Evolutionary conservation across 2,888 invertebrate genomes (phyloP).

Genomic region (Charanyca ferruginea): DNA sequence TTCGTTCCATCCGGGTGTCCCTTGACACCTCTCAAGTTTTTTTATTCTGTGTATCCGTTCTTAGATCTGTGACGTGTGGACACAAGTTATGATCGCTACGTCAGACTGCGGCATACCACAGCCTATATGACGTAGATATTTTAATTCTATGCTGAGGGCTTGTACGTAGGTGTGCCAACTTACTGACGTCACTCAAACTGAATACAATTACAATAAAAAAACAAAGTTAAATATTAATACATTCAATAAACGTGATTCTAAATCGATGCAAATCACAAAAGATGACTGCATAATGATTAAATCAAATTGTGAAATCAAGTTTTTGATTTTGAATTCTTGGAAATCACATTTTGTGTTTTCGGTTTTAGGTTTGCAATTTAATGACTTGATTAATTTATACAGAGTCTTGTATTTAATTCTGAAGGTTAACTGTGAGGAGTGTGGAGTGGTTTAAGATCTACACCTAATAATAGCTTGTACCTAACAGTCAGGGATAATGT

Average conservation of each 20-base stretch:
- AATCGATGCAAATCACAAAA: slow-evolving; percentile 23
- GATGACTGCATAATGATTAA: slow-evolving; percentile 5
- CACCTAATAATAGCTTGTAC: too few relatives aligned
- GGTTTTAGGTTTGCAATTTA: slow-evolving; percentile 6
- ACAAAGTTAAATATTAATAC: background rate
- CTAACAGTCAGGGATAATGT: too few relatives aligned
- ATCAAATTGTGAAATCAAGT: slow-evolving; percentile 17
- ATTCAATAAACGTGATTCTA: slow-evolving; percentile 12
- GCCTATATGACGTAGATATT: slow-evolving; percentile 30
- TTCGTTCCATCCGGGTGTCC: too few relatives aligned
- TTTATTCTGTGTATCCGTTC: slow-evolving; percentile 20
- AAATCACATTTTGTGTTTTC: slow-evolving; percentile 11
- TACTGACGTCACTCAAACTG: slow-evolving; percentile 38
- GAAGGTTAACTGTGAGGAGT: too few relatives aligned
- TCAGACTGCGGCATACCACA: slow-evolving; percentile 23
- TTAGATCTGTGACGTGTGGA: slow-evolving; percentile 29
- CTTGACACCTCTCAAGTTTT: too few relatives aligned
- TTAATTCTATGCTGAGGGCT: slow-evolving; percentile 17
- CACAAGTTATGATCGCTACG: slow-evolving; percentile 15
- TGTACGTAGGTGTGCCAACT: slow-evolving; percentile 4
- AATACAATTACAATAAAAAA: background rate
- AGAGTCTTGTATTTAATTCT: background rate
- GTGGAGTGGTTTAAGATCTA: too few relatives aligned
- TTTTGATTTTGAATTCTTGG: slow-evolving; percentile 20
- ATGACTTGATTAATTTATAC: background rate